Evolutionary conservation across 2,888 invertebrate species (phyloP).

Genomic region (Cataglyphis livida): DNA sequence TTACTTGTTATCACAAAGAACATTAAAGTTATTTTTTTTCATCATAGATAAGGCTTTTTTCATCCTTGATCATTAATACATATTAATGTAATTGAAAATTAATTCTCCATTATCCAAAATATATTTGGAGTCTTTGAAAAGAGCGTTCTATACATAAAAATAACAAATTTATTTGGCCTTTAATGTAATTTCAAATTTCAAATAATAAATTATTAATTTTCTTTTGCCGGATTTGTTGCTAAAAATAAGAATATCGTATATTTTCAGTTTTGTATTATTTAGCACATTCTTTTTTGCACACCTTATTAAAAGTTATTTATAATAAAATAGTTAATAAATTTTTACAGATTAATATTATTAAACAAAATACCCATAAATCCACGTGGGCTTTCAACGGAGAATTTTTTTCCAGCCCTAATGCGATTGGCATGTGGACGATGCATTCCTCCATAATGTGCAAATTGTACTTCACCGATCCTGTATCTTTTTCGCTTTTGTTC

Average conservation of each 20-base stretch:
- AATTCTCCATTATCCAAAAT: neutral
- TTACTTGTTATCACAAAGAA: neutral
- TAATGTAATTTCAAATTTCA: neutral
- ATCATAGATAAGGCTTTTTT: no score
- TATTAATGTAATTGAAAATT: neutral
- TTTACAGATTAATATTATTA: neutral
- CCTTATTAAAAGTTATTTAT: no score
- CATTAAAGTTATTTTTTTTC: neutral
- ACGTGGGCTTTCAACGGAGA: constrained; percentile 91
- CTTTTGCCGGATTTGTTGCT: neutral
- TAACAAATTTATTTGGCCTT: neutral
- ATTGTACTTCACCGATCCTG: constrained; percentile 85
- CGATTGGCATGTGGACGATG: constrained; percentile 92
- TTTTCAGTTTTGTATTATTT: neutral
- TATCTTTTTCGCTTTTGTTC: constrained; percentile 68
- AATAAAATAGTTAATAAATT: no score
- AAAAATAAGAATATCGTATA: neutral
- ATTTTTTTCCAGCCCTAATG: constrained; percentile 93
- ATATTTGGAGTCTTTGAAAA: neutral
- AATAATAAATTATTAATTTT: constrained; percentile 10
- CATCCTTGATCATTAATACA: neutral
- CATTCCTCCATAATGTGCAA: constrained; percentile 94
- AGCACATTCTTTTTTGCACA: neutral
- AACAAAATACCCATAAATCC: constrained; percentile 87
- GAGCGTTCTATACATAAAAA: neutral